Evolutionary conservation across 2,797 vertebrate genomes (phyloP).

Genomic region (Etheostoma perlongum): DNA sequence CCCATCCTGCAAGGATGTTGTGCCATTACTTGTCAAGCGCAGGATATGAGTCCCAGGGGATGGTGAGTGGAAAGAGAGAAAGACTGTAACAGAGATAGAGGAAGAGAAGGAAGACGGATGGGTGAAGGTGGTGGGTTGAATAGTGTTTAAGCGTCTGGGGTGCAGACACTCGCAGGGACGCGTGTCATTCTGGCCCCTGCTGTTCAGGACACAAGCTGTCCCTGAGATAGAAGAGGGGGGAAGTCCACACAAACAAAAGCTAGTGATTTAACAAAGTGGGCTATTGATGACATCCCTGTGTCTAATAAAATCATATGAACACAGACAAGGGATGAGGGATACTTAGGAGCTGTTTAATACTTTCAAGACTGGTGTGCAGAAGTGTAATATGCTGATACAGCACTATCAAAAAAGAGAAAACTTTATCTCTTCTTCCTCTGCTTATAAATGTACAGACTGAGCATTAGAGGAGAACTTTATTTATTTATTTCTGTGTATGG

Average conservation of each 20-base stretch:
- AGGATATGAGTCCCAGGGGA: constrained; percentile 79
- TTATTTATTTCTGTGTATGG: background rate
- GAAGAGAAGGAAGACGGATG: constrained; percentile 65
- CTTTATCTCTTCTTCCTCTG: background rate
- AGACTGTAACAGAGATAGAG: constrained; percentile 47
- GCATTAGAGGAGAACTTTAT: background rate
- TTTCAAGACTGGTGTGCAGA: constrained; percentile 1
- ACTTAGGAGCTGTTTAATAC: constrained; percentile 33
- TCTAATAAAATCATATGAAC: constrained; percentile 70
- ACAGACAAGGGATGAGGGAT: constrained; percentile 49
- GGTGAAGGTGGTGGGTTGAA: constrained; percentile 49
- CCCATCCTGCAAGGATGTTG: constrained; percentile 75
- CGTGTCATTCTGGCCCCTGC: constrained; percentile 68
- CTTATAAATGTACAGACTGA: background rate
- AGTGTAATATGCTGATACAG: constrained; percentile 15
- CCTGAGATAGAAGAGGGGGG: constrained; percentile 56
- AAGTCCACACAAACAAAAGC: constrained; percentile 74
- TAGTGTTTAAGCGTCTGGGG: constrained; percentile 72
- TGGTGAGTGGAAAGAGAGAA: constrained; percentile 56
- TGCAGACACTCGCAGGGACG: constrained; percentile 53
- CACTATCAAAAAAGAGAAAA: background rate
- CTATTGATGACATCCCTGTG: constrained; percentile 74
- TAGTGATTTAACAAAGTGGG: constrained; percentile 82
- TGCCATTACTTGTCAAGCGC: constrained; percentile 84
- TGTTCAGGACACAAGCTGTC: constrained; percentile 78